Percentiles rank a stretch among this genome's conserved stretches.
phyloP scores from a whole-genome alignment of 2,113 vertebrate species.

The Syngnathus typhle region DNA sequence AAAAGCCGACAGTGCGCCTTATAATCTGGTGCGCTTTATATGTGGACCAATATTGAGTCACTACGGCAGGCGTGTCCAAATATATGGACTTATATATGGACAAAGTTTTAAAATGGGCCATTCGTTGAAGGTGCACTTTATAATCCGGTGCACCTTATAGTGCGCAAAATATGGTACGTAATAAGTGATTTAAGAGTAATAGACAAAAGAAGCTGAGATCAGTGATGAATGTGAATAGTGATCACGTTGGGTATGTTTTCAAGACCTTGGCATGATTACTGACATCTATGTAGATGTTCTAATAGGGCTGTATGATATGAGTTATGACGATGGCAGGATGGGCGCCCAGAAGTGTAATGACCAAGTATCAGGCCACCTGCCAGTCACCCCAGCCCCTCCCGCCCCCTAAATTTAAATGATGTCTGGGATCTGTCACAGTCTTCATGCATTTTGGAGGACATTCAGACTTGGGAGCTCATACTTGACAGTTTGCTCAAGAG shows the following conservation, averaged over 20 bases:
- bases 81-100: too few relatives aligned
- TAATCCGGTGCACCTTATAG: too few relatives aligned
- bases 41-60: too few relatives aligned
- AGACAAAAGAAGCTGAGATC: slow-evolving; percentile 5
- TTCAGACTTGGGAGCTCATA: slow-evolving; percentile 35
- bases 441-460: slow-evolving; percentile 32
- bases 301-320: slow-evolving; percentile 20
- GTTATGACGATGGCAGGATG: slow-evolving; percentile 25
- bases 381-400: slow-evolving; percentile 34
- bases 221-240: slow-evolving; percentile 15
- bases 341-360: slow-evolving; percentile 9
- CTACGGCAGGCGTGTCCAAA: too few relatives aligned
- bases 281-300: slow-evolving; percentile 41
- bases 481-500: slow-evolving; percentile 28
- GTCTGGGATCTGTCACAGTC: slow-evolving; percentile 39
- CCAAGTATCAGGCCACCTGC: slow-evolving; percentile 20
- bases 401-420: slow-evolving; percentile 35
- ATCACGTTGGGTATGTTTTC: slow-evolving; percentile 6
- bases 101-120: too few relatives aligned
- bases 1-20: too few relatives aligned
- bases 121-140: too few relatives aligned
- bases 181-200: slow-evolving; percentile 13
- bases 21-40: too few relatives aligned
- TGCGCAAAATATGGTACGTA: background rate
- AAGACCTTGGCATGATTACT: slow-evolving; percentile 41